A percentile compares a stretch with the other conserved stretches of the same genome.
phyloP scores from a whole-genome alignment of 1,140 invertebrate genomes.

The Scylla paramamosain region DNA sequence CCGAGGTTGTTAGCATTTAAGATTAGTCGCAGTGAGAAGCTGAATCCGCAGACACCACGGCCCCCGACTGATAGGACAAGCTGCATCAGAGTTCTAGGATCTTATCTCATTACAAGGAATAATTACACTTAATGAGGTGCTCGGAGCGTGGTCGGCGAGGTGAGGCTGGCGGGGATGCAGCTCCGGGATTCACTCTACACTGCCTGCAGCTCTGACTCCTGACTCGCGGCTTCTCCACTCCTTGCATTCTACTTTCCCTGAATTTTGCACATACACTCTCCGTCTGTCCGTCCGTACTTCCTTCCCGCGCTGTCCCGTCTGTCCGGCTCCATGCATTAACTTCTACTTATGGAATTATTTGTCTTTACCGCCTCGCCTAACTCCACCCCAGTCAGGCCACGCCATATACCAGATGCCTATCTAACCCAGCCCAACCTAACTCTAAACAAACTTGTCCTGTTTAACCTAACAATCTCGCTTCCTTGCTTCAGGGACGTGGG shows the following conservation, averaged over 20 bases:
- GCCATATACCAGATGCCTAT: neutral
- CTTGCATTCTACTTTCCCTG: neutral
- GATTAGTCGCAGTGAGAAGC: neutral
- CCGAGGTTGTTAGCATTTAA: constrained; percentile 1
- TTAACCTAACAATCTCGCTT: neutral
- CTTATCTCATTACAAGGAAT: neutral
- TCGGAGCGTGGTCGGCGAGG: neutral
- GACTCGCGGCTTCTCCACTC: neutral
- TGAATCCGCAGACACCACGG: neutral
- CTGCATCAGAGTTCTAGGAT: neutral
- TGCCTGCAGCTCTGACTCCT: neutral
- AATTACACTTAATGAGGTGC: constrained; percentile 14
- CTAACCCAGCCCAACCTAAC: neutral
- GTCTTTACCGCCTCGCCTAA: neutral
- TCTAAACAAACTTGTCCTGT: neutral
- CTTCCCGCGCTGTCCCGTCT: too few relatives aligned
- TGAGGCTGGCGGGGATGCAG: neutral
- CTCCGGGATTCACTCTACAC: neutral
- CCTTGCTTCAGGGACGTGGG: neutral
- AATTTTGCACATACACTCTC: neutral
- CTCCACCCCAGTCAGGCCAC: neutral
- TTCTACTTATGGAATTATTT: neutral
- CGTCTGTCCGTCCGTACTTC: too few relatives aligned
- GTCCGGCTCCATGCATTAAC: too few relatives aligned
- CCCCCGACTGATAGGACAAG: neutral